Percentiles rank a stretch among this genome's conserved stretches.
phyloP scores from a whole-genome alignment of 2,113 vertebrate species.

The Talpa occidentalis region DNA sequence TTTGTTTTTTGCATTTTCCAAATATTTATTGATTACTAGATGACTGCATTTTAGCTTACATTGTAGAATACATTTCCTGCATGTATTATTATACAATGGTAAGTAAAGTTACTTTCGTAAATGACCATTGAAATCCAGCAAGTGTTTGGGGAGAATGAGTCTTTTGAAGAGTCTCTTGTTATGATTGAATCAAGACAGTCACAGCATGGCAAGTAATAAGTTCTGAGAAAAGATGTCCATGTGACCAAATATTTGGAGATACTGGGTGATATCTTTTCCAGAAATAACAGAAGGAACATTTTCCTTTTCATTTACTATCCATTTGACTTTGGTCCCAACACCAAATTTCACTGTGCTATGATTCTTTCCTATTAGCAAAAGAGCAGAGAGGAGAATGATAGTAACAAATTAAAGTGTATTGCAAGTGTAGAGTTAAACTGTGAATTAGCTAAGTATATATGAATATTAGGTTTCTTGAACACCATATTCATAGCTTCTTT shows the following conservation, averaged over 20 bases:
- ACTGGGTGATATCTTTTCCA: neutral
- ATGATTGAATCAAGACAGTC: neutral
- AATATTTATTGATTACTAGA: neutral
- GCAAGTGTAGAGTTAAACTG: neutral
- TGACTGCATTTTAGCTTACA: neutral
- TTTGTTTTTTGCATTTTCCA: constrained; percentile 24
- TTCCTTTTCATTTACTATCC: neutral
- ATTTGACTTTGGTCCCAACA: neutral
- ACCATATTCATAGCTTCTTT: neutral
- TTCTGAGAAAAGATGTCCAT: neutral
- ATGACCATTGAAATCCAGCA: neutral
- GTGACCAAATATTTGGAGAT: neutral
- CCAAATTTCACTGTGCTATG: neutral
- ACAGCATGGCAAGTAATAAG: neutral
- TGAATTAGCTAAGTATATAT: neutral
- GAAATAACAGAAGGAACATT: neutral
- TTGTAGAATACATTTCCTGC: neutral
- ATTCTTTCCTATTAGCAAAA: neutral
- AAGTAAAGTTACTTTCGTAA: neutral
- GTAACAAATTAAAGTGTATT: neutral
- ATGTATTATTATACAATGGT: neutral
- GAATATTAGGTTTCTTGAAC: neutral
- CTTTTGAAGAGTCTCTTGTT: neutral
- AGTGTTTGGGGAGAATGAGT: neutral
- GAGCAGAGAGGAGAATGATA: neutral